Evolutionary conservation across 2,797 vertebrate species (phyloP), one percentile per base, ranked within the genome.

Genomic region (Alca torda): DNA sequence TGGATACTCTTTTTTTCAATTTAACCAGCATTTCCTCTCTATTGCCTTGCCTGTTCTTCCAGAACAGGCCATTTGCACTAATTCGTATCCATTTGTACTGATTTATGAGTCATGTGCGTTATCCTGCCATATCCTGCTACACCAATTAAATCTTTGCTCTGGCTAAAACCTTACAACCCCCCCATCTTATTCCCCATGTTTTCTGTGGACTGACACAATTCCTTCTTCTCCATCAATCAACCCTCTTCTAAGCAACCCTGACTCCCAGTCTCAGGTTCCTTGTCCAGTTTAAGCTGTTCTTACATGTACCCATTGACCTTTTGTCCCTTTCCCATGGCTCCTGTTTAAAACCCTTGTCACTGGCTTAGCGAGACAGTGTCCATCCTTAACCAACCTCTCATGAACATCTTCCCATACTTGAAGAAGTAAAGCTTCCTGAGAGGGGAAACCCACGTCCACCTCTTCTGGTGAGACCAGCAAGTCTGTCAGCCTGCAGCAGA

Each of bases 1-100:
- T 77, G 64, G 26, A 28, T 51, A 14, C 3, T 70, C 31, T 77
- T 73, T 56, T 56, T 35, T 82, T 14, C 28, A 89, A 93, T 94
- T 93, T 93, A 60, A 68, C 26, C 26, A 87, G 16, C 72, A 89
- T 96, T 97, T 97, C 95, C 94, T 85, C 78, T 87, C 76, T 43
- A 35, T 83, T 95, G 31, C 60, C n/a, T 72, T 77, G 75, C 35
- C 87, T 96, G 81, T 77, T 92, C 31, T 93, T 85, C 64, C 92
- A 92, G 93, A 93, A 85, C 48, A 64, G 41, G 37, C 26, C 18
- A 57, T 91, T 94, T 89, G 16, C 50, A 60, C 85, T 80, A 83
- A 93, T 96, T 91, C 93, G 3, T 94, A 85, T 57, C 50, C 2
- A 41, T 89, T 95, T 87, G 74, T 87, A 60, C 30, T 2, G 1